A percentile compares a stretch with the other conserved stretches of the same genome.
Conservation (phyloP, 2,888 invertebrate genomes). For the Allolobophora icterica region DNA sequence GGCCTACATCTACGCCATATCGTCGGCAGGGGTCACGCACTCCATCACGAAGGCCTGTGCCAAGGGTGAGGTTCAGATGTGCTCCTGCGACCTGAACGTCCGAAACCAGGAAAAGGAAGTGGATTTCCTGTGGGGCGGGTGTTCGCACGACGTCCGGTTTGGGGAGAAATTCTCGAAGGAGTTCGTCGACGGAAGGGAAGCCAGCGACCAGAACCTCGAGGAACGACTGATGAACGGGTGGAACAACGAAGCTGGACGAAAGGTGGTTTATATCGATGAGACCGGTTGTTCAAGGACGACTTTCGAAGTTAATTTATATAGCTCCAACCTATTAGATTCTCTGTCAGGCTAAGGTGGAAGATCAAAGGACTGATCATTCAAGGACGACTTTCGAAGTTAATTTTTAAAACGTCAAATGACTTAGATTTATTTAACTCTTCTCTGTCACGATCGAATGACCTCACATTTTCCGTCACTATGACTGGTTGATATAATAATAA, state of each 20-base stretch:
- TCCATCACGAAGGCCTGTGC: constrained; percentile 83
- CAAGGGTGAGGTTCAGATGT: constrained; percentile 77
- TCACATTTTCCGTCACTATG: no score
- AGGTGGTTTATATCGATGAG: constrained; percentile 70
- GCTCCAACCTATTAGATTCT: no score
- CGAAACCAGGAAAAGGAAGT: constrained; percentile 74
- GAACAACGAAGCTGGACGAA: constrained; percentile 88
- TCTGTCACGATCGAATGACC: constrained; percentile 69
- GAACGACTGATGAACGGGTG: constrained; percentile 86
- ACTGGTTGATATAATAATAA: no score
- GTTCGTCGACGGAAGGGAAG: constrained; percentile 82
- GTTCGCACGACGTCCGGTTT: constrained; percentile 79
- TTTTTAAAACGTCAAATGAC: no score
- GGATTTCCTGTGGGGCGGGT: constrained; percentile 84
- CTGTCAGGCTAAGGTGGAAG: constrained; percentile 81
- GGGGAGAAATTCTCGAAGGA: constrained; percentile 86
- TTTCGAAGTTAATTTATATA: neutral
- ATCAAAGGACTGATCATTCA: neutral
- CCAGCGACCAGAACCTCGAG: constrained; percentile 63
- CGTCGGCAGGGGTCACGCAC: constrained; percentile 87
- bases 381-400: neutral
- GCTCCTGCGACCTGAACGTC: constrained; percentile 84
- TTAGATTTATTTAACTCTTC: constrained; percentile 74
- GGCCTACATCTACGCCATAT: constrained; percentile 86
- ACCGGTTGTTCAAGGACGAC: neutral